Evolutionary conservation across 2,113 vertebrate species (phyloP), one percentile per base, ranked within the genome.

Genomic region (Hypanus sabinus): DNA sequence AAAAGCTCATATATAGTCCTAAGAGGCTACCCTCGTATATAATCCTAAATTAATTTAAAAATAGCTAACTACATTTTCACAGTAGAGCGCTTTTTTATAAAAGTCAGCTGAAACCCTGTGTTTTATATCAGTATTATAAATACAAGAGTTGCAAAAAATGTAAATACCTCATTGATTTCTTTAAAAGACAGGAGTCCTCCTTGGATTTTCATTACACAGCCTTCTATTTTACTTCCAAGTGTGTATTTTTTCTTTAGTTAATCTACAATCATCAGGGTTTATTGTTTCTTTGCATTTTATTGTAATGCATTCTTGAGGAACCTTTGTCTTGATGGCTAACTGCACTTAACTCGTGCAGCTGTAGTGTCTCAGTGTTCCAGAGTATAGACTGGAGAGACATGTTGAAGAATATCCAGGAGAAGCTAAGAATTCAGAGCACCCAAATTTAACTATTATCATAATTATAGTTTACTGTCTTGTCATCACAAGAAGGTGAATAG

Each of bases 61-160:
- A 93, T 62, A 46, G 46, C 91, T 73, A 33, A 75, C 4, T 75
- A 93, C 24, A 73, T 8, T 38, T 93, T 73, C 22, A 46, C 91
- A 75, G 36, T 93, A 70, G 91, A 91, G 60, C 55, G 36, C 9
- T 22, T 71, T 6, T 38, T 92, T 55, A 46, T 73, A 33, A 71
- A 93, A 93, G 73, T 75, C 91, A 93, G 91, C 91, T 93, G 91
- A 93, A 55, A 93, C 91, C 91, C 36, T 73, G 36, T 55, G 68
- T 73, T 93, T 73, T 93, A 38, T 46, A 55, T 93, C 91, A 71
- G 91, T 73, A 68, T 90, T 90, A 90, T 36, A 90, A 33, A 68
- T 90, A 93, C 70, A 71, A 73, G 68, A 75, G 91, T 73, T 93
- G 68, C 90, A 27, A 38, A 93, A 93, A 68, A 62, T 10, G 20